Conservation (phyloP, 2,113 vertebrate genomes). For the Lophura nycthemera region DNA sequence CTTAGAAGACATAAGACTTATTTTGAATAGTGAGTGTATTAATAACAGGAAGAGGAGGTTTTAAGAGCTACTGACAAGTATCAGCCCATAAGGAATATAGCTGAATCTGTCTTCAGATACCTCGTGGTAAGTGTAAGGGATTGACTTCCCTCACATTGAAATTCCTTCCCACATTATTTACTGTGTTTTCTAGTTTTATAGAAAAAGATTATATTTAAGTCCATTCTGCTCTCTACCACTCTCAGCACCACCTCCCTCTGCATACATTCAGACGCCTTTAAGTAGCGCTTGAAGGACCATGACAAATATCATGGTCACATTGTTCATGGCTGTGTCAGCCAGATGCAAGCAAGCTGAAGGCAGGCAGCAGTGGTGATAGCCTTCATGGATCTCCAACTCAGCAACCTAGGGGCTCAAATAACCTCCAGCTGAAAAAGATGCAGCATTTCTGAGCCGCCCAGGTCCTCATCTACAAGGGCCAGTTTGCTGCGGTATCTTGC, state of each 20-base stretch:
- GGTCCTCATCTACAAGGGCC: background rate
- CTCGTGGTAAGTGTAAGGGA: fast-evolving
- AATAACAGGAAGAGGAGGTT: background rate
- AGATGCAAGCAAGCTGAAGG: background rate
- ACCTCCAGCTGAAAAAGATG: background rate
- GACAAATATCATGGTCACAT: background rate
- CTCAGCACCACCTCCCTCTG: background rate
- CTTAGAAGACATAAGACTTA: conserved; percentile 3
- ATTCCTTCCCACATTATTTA: background rate
- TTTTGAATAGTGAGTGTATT: conserved; percentile 11
- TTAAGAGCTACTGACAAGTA: background rate
- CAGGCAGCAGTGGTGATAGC: background rate
- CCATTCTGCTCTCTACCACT: background rate
- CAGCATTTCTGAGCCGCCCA: background rate
- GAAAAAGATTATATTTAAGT: background rate
- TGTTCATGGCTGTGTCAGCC: background rate
- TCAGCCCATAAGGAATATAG: background rate
- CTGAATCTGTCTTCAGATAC: background rate
- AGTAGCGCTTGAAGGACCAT: fast-evolving
- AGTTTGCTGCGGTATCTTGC: conserved; percentile 14
- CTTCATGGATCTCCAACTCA: background rate
- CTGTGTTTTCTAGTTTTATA: background rate
- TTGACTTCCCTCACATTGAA: background rate
- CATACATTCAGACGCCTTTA: background rate
- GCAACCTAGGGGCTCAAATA: background rate